phyloP scores from a whole-genome alignment of 2,797 vertebrate genomes.

The Salarias fasciatus region DNA sequence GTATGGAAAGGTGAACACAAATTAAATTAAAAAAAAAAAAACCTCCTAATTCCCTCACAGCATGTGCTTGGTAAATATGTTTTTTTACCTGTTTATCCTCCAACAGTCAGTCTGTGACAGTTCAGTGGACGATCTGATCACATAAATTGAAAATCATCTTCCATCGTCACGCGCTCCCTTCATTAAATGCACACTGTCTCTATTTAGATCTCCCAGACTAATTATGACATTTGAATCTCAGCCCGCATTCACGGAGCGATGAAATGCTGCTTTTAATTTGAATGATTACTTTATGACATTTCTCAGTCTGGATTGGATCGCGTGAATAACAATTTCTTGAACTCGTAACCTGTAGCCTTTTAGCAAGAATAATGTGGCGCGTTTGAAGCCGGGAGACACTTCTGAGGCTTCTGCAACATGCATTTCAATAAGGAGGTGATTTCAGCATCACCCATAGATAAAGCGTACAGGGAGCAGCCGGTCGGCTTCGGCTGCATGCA shows the following conservation, averaged over 20 bases:
- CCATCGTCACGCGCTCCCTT: too few relatives aligned
- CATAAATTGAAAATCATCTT: too few relatives aligned
- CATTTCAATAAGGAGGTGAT: slow-evolving; percentile 41
- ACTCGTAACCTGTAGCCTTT: slow-evolving; percentile 13
- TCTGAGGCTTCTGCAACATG: slow-evolving; percentile 12
- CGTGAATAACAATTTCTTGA: slow-evolving; percentile 12
- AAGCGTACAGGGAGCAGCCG: neutral
- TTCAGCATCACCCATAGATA: slow-evolving; percentile 19
- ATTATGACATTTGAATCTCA: too few relatives aligned
- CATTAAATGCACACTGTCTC: too few relatives aligned
- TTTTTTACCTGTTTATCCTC: too few relatives aligned
- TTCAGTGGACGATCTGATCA: too few relatives aligned
- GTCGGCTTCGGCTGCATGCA: slow-evolving; percentile 15
- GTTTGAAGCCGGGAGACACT: neutral
- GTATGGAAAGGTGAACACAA: too few relatives aligned
- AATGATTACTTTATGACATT: neutral
- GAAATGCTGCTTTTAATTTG: neutral
- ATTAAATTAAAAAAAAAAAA: too few relatives aligned
- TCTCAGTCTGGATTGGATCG: neutral
- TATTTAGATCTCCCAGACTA: too few relatives aligned
- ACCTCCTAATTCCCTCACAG: too few relatives aligned
- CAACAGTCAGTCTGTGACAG: too few relatives aligned
- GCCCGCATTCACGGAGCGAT: neutral
- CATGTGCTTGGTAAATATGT: too few relatives aligned
- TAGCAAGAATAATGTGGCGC: slow-evolving; percentile 2